phyloP scores from a whole-genome alignment of 1,140 invertebrate species.

The Ips typographus region DNA sequence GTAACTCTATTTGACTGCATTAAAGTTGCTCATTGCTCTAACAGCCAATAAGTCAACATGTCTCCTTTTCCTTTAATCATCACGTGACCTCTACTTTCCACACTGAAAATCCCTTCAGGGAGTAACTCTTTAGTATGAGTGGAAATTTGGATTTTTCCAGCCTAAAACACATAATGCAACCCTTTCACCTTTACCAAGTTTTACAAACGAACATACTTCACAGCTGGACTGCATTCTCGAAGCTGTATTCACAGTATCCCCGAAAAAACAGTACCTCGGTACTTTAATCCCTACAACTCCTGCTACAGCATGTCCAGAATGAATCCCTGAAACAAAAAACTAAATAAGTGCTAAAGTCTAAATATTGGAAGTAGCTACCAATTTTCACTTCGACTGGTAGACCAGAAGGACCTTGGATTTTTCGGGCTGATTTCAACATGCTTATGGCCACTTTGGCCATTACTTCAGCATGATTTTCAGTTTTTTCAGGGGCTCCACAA shows the following conservation, averaged over 20 bases:
- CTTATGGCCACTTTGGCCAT: conserved; percentile 73
- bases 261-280: conserved; percentile 77
- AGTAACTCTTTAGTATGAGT: conserved; percentile 64
- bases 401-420: conserved; percentile 55
- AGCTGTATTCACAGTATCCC: conserved; percentile 86
- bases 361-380: conserved; percentile 50
- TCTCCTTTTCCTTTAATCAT: conserved; percentile 61
- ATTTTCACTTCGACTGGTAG: conserved; percentile 63
- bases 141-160: conserved; percentile 77
- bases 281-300: conserved; percentile 72
- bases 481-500: conserved; percentile 78
- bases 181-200: neutral
- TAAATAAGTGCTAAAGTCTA: neutral
- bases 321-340: conserved; percentile 53
- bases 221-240: conserved; percentile 83
- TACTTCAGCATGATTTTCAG: conserved; percentile 75
- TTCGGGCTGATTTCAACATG: conserved; percentile 62
- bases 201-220: conserved; percentile 54
- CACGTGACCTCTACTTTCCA: conserved; percentile 68
- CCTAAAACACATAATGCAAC: conserved; percentile 50
- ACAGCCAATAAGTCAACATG: conserved; percentile 41
- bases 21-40: conserved; percentile 7
- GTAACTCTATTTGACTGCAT: neutral
- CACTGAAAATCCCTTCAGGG: conserved; percentile 60
- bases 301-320: conserved; percentile 61